Evolutionary conservation across 1,140 invertebrate species (phyloP), one percentile per base, ranked within the genome.

Genomic region (Drosophila rufa): DNA sequence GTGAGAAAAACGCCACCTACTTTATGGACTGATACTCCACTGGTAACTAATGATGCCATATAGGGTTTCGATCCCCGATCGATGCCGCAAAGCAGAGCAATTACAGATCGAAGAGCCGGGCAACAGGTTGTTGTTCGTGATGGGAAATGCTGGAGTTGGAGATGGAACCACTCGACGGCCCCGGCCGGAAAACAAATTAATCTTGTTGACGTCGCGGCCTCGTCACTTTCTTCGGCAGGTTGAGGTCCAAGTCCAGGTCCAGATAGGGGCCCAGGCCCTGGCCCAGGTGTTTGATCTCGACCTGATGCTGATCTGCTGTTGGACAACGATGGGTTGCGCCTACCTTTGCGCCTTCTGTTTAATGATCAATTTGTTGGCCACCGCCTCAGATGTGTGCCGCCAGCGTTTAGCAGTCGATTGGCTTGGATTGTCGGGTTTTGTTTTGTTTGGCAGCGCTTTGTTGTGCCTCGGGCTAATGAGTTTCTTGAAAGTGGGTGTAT

Each of bases 321-420:
- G 66, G 76, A 71, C 76, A 79, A 79, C 66, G 65, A 79, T 68
- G 78, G 59, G 80, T 84, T 81, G 81, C 70, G 84, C 83, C 83
- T 78, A 78, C 83, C 84, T 82, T 89, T 73, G 71, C 61, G 85
- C 85, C 85, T 89, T 89, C 85, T 90, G 85, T 89, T 90, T 89
- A 89, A 89, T 89, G 89, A 91, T 90, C 90, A 91, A 91, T 91
- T 91, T 91, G 89, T 91, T 86, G 84, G 84, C 73, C 81, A 80
- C 68, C 36, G 70, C 25, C 70, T 79, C 86, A 91, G 85, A 91
- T 91, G 82, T 78, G 76, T 87, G 82, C 86, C 86, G 85, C 83
- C 85, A 89, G 62, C 84, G 81, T 84, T 90, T 89, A 90, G 69
- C 66, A 81, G 55, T 70, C 61, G 64, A 70, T 70, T 70, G 64